phyloP scores from a whole-genome alignment of 2,113 vertebrate genomes.

The Rhabdornis inornatus region DNA sequence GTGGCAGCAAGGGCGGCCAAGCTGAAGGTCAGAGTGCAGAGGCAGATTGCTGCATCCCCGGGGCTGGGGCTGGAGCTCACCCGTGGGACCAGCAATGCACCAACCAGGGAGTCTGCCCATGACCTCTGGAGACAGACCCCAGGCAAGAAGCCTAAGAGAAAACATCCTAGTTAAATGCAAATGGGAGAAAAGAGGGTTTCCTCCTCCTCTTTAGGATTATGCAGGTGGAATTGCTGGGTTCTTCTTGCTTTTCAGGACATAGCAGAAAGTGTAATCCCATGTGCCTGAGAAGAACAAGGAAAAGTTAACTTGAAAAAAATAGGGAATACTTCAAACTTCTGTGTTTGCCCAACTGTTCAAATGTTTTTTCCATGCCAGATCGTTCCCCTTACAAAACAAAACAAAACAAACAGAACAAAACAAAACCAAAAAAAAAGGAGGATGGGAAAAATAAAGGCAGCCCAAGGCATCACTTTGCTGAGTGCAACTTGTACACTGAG shows the following conservation, averaged over 20 bases:
- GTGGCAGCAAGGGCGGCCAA: constrained; percentile 20
- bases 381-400: neutral
- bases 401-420: rapidly evolving
- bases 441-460: neutral
- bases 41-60: constrained; percentile 21
- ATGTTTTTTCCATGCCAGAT: neutral
- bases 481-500: neutral
- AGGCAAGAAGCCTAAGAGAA: neutral
- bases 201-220: neutral
- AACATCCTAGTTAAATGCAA: constrained; percentile 12
- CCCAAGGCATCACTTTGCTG: neutral
- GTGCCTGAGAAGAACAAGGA: neutral
- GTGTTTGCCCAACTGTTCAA: constrained; percentile 7
- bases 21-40: constrained; percentile 54
- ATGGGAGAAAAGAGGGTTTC: neutral
- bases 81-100: constrained; percentile 1
- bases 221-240: neutral
- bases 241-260: neutral
- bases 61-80: constrained; percentile 34
- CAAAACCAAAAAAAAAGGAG: too few relatives aligned
- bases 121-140: constrained; percentile 3
- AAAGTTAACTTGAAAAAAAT: neutral
- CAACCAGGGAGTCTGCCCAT: neutral
- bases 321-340: neutral
- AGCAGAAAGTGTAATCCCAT: rapidly evolving